These are phyloP conservation scores for Nannoperca obscura DNA, from an alignment of 2,797 vertebrate genomes.

Conservation along the genomic window DNA sequence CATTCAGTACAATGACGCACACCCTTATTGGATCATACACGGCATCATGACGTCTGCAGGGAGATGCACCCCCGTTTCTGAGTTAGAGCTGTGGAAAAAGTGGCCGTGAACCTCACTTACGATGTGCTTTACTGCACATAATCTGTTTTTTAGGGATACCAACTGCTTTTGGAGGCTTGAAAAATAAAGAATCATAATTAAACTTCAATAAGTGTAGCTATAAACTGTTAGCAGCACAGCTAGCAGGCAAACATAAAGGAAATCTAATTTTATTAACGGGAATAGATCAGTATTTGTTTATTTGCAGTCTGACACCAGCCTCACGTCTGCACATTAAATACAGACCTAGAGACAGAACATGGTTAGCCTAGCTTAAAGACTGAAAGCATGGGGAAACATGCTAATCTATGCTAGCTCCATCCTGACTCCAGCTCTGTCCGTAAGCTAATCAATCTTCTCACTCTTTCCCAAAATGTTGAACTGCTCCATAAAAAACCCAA, in stretches of 20 bases:
- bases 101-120: not conserved
- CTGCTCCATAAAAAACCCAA: too few relatives aligned
- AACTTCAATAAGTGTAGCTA: not conserved
- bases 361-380: too few relatives aligned
- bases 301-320: not conserved
- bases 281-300: not conserved
- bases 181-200: not conserved
- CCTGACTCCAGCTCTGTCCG: too few relatives aligned
- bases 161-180: not conserved
- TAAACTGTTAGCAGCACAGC: not conserved
- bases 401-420: too few relatives aligned
- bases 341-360: not conserved
- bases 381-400: too few relatives aligned
- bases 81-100: too few relatives aligned
- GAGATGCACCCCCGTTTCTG: too few relatives aligned
- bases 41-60: not conserved
- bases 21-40: not conserved
- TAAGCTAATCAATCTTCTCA: too few relatives aligned
- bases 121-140: not conserved
- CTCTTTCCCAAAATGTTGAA: too few relatives aligned
- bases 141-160: not conserved
- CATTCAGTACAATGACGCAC: not conserved
- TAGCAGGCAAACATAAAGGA: not conserved
- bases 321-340: not conserved
- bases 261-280: not conserved